Percentiles rank a stretch among this genome's conserved stretches.
These are phyloP conservation scores for Montipora sp. DNA, from an alignment of 64 coral and sea anemone species.

Conservation along the genomic window DNA sequence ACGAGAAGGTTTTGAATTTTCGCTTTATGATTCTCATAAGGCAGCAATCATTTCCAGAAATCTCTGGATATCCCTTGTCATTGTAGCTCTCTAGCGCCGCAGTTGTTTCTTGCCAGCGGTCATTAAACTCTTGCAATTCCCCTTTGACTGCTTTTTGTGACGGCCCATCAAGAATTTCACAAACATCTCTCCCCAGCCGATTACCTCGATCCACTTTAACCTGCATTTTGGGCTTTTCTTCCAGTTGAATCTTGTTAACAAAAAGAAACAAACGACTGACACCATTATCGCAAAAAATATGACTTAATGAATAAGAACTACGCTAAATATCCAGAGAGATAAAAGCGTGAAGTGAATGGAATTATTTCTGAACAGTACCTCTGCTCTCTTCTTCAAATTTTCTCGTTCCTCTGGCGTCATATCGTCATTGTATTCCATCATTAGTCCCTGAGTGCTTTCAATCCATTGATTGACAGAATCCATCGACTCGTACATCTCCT, in stretches of 20 bases:
- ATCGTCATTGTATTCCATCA: constrained; percentile 40
- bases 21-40: constrained; percentile 52
- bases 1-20: constrained; percentile 55
- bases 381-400: constrained; percentile 61
- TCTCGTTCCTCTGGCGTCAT: constrained; percentile 23
- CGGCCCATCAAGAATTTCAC: constrained; percentile 27
- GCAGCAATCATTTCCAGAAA: constrained; percentile 40
- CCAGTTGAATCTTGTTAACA: constrained; percentile 42
- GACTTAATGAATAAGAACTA: background rate
- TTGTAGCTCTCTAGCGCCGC: constrained; percentile 58
- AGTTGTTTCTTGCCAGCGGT: constrained; percentile 34
- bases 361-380: background rate
- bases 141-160: constrained; percentile 39
- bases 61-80: constrained; percentile 65
- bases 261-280: background rate
- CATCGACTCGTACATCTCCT: constrained; percentile 59
- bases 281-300: too few species aligned
- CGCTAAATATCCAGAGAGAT: background rate
- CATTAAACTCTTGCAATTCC: constrained; percentile 56
- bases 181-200: constrained; percentile 47
- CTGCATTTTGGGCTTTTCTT: constrained; percentile 34
- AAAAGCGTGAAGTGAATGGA: background rate
- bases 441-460: constrained; percentile 9
- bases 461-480: constrained; percentile 63
- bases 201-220: constrained; percentile 48